Percentiles rank a stretch among this genome's conserved stretches.
Evolutionary conservation across 2,888 invertebrate genomes (phyloP).

Genomic region (Agrilus biguttatus): DNA sequence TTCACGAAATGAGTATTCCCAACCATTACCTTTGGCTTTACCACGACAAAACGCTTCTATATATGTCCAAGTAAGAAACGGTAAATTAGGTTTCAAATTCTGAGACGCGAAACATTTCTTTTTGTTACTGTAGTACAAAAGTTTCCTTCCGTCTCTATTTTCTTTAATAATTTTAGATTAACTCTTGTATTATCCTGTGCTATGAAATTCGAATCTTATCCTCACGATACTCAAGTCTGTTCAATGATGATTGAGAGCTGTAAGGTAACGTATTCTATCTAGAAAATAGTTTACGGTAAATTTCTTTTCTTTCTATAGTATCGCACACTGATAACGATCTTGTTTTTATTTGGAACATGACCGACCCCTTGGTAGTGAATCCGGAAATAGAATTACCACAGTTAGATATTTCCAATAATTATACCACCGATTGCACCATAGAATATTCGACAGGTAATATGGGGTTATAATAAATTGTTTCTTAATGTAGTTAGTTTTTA

Average conservation of each 20-base stretch:
- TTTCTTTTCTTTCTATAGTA: slow-evolving; percentile 36
- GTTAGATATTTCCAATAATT: slow-evolving; percentile 73
- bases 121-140: background rate
- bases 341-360: slow-evolving; percentile 80
- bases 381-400: slow-evolving; percentile 81
- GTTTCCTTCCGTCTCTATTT: background rate
- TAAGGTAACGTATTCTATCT: slow-evolving; percentile 25
- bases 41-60: slow-evolving; percentile 79
- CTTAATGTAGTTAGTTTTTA: background rate
- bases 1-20: slow-evolving; percentile 89
- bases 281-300: background rate
- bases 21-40: slow-evolving; percentile 87
- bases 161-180: slow-evolving; percentile 41
- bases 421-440: slow-evolving; percentile 78
- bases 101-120: slow-evolving; percentile 7
- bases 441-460: slow-evolving; percentile 61
- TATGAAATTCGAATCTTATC: slow-evolving; percentile 89
- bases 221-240: slow-evolving; percentile 87
- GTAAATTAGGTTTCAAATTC: background rate
- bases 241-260: slow-evolving; percentile 90
- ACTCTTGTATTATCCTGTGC: slow-evolving; percentile 83
- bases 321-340: slow-evolving; percentile 82
- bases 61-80: slow-evolving; percentile 73
- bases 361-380: slow-evolving; percentile 75
- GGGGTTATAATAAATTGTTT: slow-evolving; percentile 2